phyloP scores from a whole-genome alignment of 2,113 vertebrate genomes.

The Ceyx cyanopectus region DNA sequence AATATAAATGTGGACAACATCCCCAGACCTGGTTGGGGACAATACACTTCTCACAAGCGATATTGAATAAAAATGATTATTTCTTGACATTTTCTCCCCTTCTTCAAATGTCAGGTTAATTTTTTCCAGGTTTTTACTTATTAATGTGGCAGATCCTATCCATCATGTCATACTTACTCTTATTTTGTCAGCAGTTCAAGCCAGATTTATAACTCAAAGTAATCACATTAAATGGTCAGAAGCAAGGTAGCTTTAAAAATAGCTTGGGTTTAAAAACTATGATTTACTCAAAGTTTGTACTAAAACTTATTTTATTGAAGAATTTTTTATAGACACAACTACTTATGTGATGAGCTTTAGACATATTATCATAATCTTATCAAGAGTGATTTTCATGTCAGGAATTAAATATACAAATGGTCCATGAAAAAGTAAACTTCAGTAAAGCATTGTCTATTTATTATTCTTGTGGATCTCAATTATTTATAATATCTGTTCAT shows the following conservation, averaged over 20 bases:
- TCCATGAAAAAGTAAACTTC: background rate
- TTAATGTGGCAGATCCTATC: conserved; percentile 6
- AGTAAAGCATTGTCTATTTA: background rate
- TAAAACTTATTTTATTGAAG: background rate
- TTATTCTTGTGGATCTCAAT: background rate
- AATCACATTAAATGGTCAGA: conserved; percentile 12
- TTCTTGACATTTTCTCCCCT: conserved; percentile 48
- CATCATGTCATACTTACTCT: background rate
- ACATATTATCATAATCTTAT: background rate
- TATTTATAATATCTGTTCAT: background rate
- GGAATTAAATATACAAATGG: background rate
- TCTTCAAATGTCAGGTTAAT: conserved; percentile 51
- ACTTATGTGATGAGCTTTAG: background rate
- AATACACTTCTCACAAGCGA: background rate
- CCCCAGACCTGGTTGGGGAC: background rate
- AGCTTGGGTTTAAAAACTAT: background rate
- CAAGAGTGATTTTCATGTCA: background rate
- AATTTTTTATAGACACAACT: background rate
- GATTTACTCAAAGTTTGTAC: background rate
- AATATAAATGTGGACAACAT: background rate
- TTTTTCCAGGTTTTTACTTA: conserved; percentile 30
- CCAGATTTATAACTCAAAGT: background rate
- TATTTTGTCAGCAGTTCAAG: conserved; percentile 13
- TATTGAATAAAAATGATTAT: conserved; percentile 36
- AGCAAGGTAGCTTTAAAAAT: background rate